Evolutionary conservation across 2,113 vertebrate species (phyloP), one percentile per base, ranked within the genome.

Genomic region (Anser brachyrhynchus): DNA sequence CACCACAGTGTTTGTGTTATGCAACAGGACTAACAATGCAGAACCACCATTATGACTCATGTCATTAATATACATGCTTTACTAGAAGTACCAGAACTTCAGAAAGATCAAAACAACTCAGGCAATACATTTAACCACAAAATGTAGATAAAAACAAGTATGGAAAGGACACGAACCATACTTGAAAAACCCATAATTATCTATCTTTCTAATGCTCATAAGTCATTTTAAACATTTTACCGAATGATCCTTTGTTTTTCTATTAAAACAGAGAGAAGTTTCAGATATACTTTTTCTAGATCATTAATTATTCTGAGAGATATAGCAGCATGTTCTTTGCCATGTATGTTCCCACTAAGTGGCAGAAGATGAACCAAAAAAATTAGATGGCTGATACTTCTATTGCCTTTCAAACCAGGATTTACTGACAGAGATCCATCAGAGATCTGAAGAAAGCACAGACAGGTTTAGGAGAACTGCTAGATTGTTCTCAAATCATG

Each of bases 211-310:
- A 91, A 87, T 22, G 18, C 31, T 52, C 79, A 54, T 19, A 74
- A 37, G 33, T 43, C 55, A 89, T 87, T 92, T 58, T 41, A 84
- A 81, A 64, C 13, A 18, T 67, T 87, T 89, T 75, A 72, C 28
- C 69, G 29, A 75, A 82, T 31, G 7, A 74, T 77, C 3, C 2
- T 55, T 82, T 80, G 29, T 49, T 79, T 26, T 84, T 46, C 23
- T 41, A 92, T 13, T 65, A 86, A 29, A 89, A 70, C 2, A 37
- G 22, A 43, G 26, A 92, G 25, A 92, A 84, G 3, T 67, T 80
- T 70, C 41, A 66, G 64, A 90, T 85, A 75, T 43, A 59, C n/a
- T 77, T 81, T 16, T 62, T 59, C 65, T 87, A 49, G 29, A 35
- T 19, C 61, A 20, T 26, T 46, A 39, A 37, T 18, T 66, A 46